These are phyloP conservation scores for Pao palembangensis DNA, from an alignment of 2,113 vertebrate species.

Conservation along the genomic window DNA sequence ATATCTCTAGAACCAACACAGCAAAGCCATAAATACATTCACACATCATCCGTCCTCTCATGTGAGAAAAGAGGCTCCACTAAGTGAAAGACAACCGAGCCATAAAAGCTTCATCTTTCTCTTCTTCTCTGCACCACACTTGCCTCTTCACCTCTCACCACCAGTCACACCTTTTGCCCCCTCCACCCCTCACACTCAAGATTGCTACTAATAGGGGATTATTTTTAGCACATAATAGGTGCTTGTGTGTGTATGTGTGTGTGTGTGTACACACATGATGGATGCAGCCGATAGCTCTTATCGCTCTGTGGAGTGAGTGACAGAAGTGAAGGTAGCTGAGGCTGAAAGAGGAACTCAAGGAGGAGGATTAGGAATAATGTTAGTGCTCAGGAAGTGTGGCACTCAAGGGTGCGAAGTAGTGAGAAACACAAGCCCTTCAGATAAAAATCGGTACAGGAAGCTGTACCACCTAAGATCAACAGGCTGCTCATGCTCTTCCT, in stretches of 20 bases:
- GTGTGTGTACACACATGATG: slow-evolving; percentile 69
- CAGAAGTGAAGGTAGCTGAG: slow-evolving; percentile 27
- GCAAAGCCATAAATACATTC: too few relatives aligned
- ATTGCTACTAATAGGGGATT: slow-evolving; percentile 71
- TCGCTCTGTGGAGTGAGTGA: slow-evolving; percentile 31
- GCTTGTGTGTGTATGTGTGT: slow-evolving; percentile 30
- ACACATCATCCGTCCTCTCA: neutral
- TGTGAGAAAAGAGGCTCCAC: neutral
- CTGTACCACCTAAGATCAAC: slow-evolving; percentile 43
- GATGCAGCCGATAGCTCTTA: slow-evolving; percentile 66
- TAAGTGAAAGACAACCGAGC: neutral
- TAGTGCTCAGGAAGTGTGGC: slow-evolving; percentile 6
- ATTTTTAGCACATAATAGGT: slow-evolving; percentile 73
- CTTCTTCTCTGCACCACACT: slow-evolving; percentile 9
- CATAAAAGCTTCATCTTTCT: slow-evolving; percentile 1
- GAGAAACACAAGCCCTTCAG: slow-evolving; percentile 13
- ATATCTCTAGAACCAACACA: too few relatives aligned
- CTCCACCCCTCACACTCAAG: slow-evolving; percentile 24
- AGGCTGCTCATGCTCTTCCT: slow-evolving; percentile 27
- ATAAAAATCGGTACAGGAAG: slow-evolving; percentile 17
- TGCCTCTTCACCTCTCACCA: slow-evolving; percentile 17
- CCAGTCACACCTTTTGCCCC: slow-evolving; percentile 39
- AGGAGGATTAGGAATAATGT: slow-evolving; percentile 9
- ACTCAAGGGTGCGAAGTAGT: neutral
- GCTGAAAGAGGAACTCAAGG: slow-evolving; percentile 23